Evolutionary conservation across 2,113 vertebrate genomes (phyloP).

Genomic region (Platysternon megacephalum): DNA sequence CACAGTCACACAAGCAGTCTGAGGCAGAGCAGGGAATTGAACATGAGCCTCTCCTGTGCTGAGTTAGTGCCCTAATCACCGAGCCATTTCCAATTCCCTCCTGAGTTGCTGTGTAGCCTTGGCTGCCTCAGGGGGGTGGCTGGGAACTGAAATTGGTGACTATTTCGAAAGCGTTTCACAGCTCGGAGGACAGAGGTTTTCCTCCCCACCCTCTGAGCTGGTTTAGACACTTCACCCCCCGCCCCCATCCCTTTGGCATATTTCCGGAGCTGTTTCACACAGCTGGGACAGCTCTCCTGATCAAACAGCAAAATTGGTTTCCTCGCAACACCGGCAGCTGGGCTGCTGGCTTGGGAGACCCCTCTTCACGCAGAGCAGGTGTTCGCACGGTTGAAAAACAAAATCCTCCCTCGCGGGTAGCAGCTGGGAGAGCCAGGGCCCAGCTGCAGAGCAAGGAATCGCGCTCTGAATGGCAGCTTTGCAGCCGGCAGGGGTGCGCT

Average conservation of each 20-base stretch:
- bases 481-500: background rate
- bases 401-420: background rate
- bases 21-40: background rate
- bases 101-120: background rate
- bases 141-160: background rate
- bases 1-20: background rate
- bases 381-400: background rate
- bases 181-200: background rate
- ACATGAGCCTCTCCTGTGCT: too few species aligned
- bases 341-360: background rate
- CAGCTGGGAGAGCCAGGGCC: background rate
- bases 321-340: background rate
- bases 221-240: background rate
- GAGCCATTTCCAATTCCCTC: background rate
- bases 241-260: background rate
- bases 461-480: background rate
- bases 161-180: background rate
- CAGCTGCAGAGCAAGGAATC: background rate
- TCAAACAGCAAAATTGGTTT: background rate
- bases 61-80: background rate
- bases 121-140: background rate
- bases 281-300: background rate
- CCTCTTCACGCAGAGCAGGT: background rate
- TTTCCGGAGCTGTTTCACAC: background rate
- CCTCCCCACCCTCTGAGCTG: background rate